Evolutionary conservation across 1,140 invertebrate genomes (phyloP), one percentile per base, ranked within the genome.

Genomic region (Schlechtendalia chinensis): DNA sequence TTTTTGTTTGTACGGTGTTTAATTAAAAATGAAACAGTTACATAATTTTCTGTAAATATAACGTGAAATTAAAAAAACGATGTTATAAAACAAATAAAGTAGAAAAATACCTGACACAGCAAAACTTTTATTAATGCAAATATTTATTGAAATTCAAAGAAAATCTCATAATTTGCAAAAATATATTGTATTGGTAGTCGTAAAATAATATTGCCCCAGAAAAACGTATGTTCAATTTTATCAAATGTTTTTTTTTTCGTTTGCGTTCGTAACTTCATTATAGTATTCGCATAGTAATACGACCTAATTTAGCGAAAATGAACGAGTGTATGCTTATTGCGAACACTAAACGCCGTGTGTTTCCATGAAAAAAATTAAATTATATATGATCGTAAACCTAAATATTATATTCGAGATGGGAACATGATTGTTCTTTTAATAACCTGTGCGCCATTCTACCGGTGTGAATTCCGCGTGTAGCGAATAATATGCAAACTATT

Each of bases 311-410:
- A 53, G 27, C 8, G 11, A 72, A 54, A 54, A 72, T 47, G 47
- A 47, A 72, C 27, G 47, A 12, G 1, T 54, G 69, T 72, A 72
- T 47, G n/a, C 69, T 12, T 72, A 72, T 72, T 72, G 50, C 69
- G 16, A n/a, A 22, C 24, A 72, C 47, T n/a, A 29, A 72, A 53
- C 27, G 47, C 69, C 69, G 69, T 54, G 27, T 39, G 50, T 72
- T 14, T 47, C 32, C 5, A n/a, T 32, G 19, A 10, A 24, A 14
- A 47, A 16, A n/a, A 47, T 11, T 22, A 65, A 65, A 39, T 10
- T 67, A 22, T 45, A 67, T 63, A 63, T 10, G 65, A 45, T 67
- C 65, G 65, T 67, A 67, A 67, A 47, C 39, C 39, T 47, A 17
- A 67, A 47, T 45, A 67, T 22, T 67, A 22, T 47, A 47, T 67